These are phyloP conservation scores for Porites rus DNA, from an alignment of 92 coral and sea anemone species.

Conservation along the genomic window DNA sequence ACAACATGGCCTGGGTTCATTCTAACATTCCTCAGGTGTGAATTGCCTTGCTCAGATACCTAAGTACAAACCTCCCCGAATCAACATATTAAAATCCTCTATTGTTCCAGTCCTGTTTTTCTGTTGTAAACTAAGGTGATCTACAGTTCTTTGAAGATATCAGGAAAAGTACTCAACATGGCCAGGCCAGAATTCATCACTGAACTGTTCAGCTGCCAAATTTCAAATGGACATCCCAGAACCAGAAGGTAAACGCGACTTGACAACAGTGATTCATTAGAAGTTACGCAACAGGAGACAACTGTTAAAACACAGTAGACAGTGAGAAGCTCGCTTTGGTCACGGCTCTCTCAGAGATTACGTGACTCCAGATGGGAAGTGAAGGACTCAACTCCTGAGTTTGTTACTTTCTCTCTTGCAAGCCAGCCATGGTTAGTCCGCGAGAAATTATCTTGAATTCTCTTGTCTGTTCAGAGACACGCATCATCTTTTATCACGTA, in stretches of 20 bases:
- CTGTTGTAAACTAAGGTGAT: constrained; percentile 29
- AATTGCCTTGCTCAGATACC: too few relatives aligned
- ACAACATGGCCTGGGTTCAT: too few relatives aligned
- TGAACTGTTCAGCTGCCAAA: constrained; percentile 39
- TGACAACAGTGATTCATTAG: background rate
- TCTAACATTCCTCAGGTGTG: too few relatives aligned
- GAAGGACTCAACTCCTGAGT: constrained; percentile 82
- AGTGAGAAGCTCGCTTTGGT: constrained; percentile 63
- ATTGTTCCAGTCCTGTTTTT: too few relatives aligned
- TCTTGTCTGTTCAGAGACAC: background rate
- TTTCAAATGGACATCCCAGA: background rate
- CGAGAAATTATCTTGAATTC: too few relatives aligned
- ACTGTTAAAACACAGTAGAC: constrained; percentile 2
- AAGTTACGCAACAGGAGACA: background rate
- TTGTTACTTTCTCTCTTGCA: constrained; percentile 56
- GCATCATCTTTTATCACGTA: too few relatives aligned
- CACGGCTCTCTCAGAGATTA: constrained; percentile 63
- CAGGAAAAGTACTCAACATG: constrained; percentile 27
- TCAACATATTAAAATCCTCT: too few relatives aligned
- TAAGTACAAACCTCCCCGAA: too few relatives aligned
- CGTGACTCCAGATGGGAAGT: constrained; percentile 91
- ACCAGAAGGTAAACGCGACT: constrained; percentile 10
- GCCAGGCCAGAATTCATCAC: constrained; percentile 20
- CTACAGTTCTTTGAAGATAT: constrained; percentile 49
- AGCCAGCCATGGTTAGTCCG: constrained; percentile 43